Conservation (phyloP, 2,113 vertebrate species). For the Bothrops jararaca region DNA sequence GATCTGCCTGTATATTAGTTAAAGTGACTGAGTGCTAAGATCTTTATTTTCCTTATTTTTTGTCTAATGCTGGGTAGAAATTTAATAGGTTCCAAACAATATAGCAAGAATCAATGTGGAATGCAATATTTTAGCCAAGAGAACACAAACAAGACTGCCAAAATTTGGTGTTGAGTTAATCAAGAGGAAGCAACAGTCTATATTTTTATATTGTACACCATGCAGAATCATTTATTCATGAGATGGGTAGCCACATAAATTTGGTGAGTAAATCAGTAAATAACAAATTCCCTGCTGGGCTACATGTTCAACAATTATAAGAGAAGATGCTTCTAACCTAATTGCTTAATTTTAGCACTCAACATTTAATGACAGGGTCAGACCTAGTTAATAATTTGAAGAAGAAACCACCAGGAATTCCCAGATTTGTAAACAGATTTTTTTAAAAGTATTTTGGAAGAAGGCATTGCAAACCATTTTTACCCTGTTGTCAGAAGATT, state of each 20-base stretch:
- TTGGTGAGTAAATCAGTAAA: not conserved
- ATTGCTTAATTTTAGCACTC: not conserved
- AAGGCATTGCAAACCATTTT: not conserved
- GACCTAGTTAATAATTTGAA: not conserved
- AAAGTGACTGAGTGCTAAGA: not conserved
- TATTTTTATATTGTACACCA: not conserved
- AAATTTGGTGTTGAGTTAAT: not conserved
- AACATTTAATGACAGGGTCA: not conserved
- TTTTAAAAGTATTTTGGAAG: not conserved
- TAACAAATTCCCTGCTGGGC: not conserved
- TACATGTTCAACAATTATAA: not conserved
- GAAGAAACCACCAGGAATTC: not conserved
- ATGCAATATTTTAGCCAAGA: not conserved
- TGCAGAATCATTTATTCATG: not conserved
- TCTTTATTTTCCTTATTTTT: not conserved
- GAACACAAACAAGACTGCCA: not conserved
- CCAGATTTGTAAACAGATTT: not conserved
- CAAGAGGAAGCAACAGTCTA: not conserved
- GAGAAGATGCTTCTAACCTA: not conserved
- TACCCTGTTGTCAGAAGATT: not conserved
- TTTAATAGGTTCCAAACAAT: not conserved
- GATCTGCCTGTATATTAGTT: not conserved
- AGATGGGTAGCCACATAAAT: not conserved
- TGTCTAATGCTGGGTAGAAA: not conserved
- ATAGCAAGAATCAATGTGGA: not conserved